phyloP scores from a whole-genome alignment of 2,113 vertebrate species.

The Percopsis transmontana region DNA sequence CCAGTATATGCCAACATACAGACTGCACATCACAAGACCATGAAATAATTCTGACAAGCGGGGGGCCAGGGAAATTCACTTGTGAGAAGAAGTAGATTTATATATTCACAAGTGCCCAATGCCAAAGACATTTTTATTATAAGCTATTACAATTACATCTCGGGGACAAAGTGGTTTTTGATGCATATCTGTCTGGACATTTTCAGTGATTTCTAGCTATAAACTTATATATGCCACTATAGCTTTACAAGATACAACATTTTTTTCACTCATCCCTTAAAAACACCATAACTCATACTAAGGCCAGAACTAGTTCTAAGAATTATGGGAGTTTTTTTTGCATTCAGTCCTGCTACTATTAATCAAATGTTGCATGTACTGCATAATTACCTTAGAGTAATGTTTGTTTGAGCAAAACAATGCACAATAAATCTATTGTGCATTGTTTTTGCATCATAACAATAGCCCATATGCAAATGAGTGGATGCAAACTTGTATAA shows the following conservation, averaged over 20 bases:
- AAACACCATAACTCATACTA: conserved; percentile 9
- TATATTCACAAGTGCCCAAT: background rate
- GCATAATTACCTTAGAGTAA: conserved; percentile 52
- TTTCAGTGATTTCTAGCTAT: background rate
- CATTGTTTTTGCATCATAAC: no score
- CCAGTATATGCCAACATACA: conserved; percentile 74
- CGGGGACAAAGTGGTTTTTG: background rate
- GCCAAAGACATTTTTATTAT: background rate
- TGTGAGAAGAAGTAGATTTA: background rate
- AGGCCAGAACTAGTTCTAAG: conserved; percentile 25
- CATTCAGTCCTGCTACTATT: conserved; percentile 26
- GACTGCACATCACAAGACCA: conserved; percentile 32
- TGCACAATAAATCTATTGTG: conserved; percentile 23
- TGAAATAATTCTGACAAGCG: conserved; percentile 11
- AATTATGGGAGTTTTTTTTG: conserved; percentile 40
- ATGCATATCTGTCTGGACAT: background rate
- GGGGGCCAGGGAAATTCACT: conserved; percentile 6
- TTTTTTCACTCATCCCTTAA: background rate
- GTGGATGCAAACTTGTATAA: conserved; percentile 42
- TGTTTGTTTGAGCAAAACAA: conserved; percentile 54
- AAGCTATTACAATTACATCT: background rate
- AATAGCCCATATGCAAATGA: conserved; percentile 28
- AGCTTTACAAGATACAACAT: background rate
- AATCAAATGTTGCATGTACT: conserved; percentile 56
- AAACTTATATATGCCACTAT: background rate